These are phyloP conservation scores for Clarias laeviceps DNA, from an alignment of 2,797 vertebrate genomes.

Conservation along the genomic window DNA sequence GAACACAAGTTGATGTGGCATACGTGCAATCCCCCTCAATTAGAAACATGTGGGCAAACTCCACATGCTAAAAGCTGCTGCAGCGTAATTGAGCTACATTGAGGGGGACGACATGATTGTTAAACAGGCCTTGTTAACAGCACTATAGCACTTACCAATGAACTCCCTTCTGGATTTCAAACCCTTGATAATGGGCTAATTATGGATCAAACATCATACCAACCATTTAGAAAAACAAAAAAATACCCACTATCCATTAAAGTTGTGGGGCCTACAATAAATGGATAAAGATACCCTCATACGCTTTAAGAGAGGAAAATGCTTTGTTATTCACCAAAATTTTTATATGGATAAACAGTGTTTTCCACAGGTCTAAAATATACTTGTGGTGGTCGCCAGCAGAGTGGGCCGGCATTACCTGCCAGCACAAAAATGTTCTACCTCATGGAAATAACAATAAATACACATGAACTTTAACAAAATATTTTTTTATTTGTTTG, in stretches of 20 bases:
- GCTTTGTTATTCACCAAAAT: conserved; percentile 65
- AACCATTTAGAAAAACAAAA: conserved; percentile 49
- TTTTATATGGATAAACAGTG: conserved; percentile 68
- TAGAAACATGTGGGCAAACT: conserved; percentile 75
- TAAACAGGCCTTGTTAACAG: conserved; percentile 82
- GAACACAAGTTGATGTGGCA: conserved; percentile 82
- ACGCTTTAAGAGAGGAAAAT: conserved; percentile 39
- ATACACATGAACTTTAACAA: too few relatives aligned
- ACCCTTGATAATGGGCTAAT: conserved; percentile 75
- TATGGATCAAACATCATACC: conserved; percentile 61
- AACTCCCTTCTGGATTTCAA: conserved; percentile 76
- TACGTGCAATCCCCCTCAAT: conserved; percentile 80
- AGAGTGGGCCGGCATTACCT: too few relatives aligned
- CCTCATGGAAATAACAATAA: too few relatives aligned
- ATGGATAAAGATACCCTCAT: conserved; percentile 1
- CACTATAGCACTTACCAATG: conserved; percentile 78
- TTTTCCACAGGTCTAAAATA: too few relatives aligned
- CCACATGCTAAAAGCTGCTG: conserved; percentile 78
- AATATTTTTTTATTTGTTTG: too few relatives aligned
- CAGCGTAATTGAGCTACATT: conserved; percentile 77
- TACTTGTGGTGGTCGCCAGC: too few relatives aligned
- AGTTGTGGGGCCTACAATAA: neutral
- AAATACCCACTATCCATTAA: conserved; percentile 9
- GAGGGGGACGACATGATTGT: conserved; percentile 78
- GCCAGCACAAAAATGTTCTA: too few relatives aligned